Evolutionary conservation across 2,797 vertebrate species (phyloP).

Genomic region (Neopelma chrysocephalum): DNA sequence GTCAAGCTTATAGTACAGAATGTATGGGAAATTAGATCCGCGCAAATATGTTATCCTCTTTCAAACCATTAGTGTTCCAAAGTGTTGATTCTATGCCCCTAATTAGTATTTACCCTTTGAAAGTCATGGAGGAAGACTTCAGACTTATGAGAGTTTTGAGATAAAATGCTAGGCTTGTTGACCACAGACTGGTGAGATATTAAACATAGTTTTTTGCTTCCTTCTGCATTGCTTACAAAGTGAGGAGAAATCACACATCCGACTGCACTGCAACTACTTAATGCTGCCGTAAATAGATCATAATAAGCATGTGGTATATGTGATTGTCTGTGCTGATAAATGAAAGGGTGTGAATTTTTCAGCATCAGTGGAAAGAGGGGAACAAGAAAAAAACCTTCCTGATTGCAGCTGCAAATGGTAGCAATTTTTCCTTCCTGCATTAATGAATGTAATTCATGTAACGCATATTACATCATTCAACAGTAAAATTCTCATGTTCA

Average conservation of each 20-base stretch:
- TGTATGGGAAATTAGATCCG: not conserved
- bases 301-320: slow-evolving; percentile 16
- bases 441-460: slow-evolving; percentile 48
- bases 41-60: not conserved
- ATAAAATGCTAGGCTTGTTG: not conserved
- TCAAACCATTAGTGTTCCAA: not conserved
- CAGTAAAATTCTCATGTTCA: slow-evolving; percentile 61
- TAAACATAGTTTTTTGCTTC: not conserved
- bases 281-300: slow-evolving; percentile 20
- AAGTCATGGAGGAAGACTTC: not conserved
- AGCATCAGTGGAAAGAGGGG: not conserved
- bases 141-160: not conserved
- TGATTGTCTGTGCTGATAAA: slow-evolving; percentile 37
- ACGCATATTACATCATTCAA: slow-evolving; percentile 59
- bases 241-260: slow-evolving; percentile 16
- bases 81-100: not conserved
- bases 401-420: slow-evolving; percentile 41
- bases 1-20: not conserved
- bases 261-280: slow-evolving; percentile 26
- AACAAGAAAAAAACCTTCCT: slow-evolving; percentile 11
- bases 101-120: not conserved
- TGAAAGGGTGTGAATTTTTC: slow-evolving; percentile 29
- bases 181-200: not conserved
- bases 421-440: slow-evolving; percentile 49
- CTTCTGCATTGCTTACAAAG: not conserved